These are phyloP conservation scores for Progne subis DNA, from an alignment of 2,113 vertebrate species.

Conservation along the genomic window DNA sequence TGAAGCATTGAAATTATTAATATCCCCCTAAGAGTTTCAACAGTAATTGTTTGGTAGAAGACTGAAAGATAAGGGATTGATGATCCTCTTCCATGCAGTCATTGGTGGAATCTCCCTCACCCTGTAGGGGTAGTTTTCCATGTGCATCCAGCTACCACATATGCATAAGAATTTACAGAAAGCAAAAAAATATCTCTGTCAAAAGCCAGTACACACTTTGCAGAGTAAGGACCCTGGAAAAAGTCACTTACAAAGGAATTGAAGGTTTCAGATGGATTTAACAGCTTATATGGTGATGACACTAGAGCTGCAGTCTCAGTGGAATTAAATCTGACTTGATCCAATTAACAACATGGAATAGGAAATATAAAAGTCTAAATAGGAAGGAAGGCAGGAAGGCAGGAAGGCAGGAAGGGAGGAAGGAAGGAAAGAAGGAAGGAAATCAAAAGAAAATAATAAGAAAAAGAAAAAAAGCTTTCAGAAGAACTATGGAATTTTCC, in stretches of 20 bases:
- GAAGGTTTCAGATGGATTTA: slow-evolving; percentile 5
- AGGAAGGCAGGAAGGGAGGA: neutral
- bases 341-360: neutral
- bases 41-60: neutral
- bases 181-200: neutral
- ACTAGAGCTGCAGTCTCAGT: neutral
- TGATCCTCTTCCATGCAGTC: neutral
- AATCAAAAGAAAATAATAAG: neutral
- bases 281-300: neutral
- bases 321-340: slow-evolving; percentile 26
- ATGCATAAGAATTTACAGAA: neutral
- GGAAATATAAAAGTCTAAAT: neutral
- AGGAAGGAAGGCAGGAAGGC: neutral
- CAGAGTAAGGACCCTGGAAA: neutral
- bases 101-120: neutral
- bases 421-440: neutral
- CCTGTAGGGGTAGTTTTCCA: neutral
- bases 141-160: neutral
- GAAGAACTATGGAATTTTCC: neutral
- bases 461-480: neutral
- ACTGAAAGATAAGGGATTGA: neutral
- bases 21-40: neutral
- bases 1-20: neutral
- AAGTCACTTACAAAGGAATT: neutral
- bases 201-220: neutral